Percentiles rank a stretch among this genome's conserved stretches.
phyloP scores from a whole-genome alignment of 1,140 invertebrate species.

The Drosophila miranda region DNA sequence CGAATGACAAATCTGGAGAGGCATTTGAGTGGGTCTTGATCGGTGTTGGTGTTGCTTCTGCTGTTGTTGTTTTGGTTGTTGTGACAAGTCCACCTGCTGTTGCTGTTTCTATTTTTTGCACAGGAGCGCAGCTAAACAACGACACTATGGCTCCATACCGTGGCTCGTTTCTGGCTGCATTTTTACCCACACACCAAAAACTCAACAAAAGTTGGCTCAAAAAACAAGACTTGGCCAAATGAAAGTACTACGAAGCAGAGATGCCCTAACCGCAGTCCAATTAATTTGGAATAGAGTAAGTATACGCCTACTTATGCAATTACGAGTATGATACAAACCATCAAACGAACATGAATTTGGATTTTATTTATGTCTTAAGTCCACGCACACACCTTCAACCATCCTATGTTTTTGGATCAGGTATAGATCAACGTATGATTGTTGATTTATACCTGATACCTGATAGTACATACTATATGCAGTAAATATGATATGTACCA shows the following conservation, averaged over 20 bases:
- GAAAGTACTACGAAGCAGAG: neutral
- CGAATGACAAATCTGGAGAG: constrained; percentile 69
- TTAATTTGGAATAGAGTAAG: neutral
- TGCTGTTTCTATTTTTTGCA: constrained; percentile 46
- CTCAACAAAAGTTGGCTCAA: constrained; percentile 9
- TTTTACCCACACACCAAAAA: constrained; percentile 30
- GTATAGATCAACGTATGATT: no score
- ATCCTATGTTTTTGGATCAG: no score
- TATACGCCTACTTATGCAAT: no score
- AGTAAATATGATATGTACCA: no score
- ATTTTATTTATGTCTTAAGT: no score
- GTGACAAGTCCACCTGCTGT: constrained; percentile 43
- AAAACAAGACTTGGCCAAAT: constrained; percentile 5
- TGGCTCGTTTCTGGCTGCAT: constrained; percentile 29
- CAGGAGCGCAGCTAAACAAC: constrained; percentile 64
- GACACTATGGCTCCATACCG: constrained; percentile 28
- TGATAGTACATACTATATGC: no score
- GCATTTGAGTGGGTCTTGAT: constrained; percentile 29
- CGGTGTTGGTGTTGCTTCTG: constrained; percentile 16
- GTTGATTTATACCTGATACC: no score
- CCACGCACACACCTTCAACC: no score
- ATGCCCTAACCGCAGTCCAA: neutral
- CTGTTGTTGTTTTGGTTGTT: constrained; percentile 24
- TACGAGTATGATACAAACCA: no score
- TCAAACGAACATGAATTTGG: no score